Evolutionary conservation across 2,888 invertebrate species (phyloP).

Genomic region (Dryococelus australis): DNA sequence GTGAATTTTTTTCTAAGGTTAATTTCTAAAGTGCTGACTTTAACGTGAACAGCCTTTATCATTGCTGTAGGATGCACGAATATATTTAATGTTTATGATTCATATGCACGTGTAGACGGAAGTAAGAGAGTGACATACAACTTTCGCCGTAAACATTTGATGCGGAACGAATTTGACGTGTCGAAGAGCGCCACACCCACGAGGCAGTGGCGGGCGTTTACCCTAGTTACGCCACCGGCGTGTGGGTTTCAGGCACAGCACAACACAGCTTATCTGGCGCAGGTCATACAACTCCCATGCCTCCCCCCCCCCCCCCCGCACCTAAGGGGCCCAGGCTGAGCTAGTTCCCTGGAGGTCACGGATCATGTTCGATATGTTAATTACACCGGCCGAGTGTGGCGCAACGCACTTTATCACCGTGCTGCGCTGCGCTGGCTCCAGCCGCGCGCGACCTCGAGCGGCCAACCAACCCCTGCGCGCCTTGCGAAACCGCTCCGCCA

Average conservation of each 20-base stretch:
- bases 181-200: background rate
- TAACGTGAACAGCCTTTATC: no score
- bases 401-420: background rate
- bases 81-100: no score
- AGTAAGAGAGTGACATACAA: no score
- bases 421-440: background rate
- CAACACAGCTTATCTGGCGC: background rate
- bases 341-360: constrained; percentile 8
- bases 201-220: background rate
- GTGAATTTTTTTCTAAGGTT: no score
- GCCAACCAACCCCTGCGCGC: background rate
- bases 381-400: background rate
- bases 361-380: constrained; percentile 16
- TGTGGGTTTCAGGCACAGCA: background rate
- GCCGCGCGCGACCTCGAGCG: no score
- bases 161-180: background rate
- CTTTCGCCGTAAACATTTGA: background rate
- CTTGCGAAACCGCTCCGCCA: background rate
- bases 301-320: background rate
- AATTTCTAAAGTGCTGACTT: no score
- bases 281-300: background rate
- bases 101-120: no score
- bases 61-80: no score
- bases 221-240: background rate
- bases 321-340: no score